Conservation (phyloP, 2,888 invertebrate species). For the Tipula vernalis region DNA sequence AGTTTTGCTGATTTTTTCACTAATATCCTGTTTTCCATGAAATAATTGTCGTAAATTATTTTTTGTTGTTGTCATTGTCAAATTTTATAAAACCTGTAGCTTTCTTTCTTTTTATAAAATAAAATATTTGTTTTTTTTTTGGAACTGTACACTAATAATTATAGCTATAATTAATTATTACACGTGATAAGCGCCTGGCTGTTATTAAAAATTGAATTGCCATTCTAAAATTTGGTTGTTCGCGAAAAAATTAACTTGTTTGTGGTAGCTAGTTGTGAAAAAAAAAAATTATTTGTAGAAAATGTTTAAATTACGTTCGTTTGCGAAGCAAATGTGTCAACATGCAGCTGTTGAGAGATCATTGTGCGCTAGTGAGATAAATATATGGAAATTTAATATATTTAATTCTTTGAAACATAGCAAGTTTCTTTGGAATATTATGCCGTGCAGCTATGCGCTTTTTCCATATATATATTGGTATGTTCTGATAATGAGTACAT, state of each 20-base stretch:
- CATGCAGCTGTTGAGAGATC: constrained; percentile 9
- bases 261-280: neutral
- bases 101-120: neutral
- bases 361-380: neutral
- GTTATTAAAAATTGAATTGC: neutral
- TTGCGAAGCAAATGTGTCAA: constrained; percentile 14
- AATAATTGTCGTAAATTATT: neutral
- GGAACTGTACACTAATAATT: neutral
- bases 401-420: neutral
- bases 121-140: neutral
- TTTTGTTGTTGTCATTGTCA: neutral
- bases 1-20: neutral
- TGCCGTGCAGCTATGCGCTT: constrained; percentile 20
- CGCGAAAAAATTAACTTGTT: neutral
- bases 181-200: neutral
- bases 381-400: neutral
- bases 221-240: neutral
- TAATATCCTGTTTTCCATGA: neutral
- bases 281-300: neutral
- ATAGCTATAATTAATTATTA: neutral
- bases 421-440: neutral
- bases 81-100: neutral
- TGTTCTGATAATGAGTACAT: constrained; percentile 19
- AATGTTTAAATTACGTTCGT: constrained; percentile 16
- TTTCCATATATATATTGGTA: constrained; percentile 25